Percentiles rank a stretch among this genome's conserved stretches.
Conservation (phyloP, 2,888 invertebrate genomes). For the Lypha dubia region DNA sequence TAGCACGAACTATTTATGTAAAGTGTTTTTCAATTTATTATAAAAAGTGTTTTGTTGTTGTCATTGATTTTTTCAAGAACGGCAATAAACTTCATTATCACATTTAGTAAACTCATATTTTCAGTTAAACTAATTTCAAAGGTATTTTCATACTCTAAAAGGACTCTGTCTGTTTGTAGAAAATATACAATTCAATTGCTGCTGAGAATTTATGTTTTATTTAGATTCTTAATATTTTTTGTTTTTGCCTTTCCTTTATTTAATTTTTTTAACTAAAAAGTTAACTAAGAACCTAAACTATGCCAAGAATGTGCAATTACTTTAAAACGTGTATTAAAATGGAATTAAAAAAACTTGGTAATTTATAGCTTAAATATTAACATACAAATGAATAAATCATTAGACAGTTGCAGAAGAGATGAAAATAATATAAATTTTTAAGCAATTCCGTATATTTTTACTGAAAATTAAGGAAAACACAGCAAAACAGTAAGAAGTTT, state of each 20-base stretch:
- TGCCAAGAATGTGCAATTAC: constrained; percentile 99
- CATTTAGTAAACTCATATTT: no score
- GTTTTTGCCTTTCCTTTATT: not conserved
- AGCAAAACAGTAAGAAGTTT: not conserved
- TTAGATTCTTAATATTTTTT: not conserved
- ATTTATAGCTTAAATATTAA: constrained; percentile 22
- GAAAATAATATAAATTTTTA: not conserved
- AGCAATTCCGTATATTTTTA: not conserved
- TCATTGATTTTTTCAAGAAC: no score
- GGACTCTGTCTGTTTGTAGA: not conserved
- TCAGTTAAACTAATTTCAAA: no score
- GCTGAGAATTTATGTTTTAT: not conserved
- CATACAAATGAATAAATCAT: constrained; percentile 1
- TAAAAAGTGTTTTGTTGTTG: no score
- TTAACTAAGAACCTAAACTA: constrained; percentile 89
- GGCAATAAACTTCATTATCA: no score
- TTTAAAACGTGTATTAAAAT: constrained; percentile 83
- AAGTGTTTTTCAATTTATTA: no score
- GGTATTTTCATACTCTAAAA: no score
- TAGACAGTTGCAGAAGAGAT: not conserved
- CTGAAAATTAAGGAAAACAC: not conserved
- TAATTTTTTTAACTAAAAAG: not conserved
- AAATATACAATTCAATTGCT: not conserved
- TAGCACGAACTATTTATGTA: no score
- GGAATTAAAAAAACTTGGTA: constrained; percentile 18